Evolutionary conservation across 1,140 invertebrate genomes (phyloP).

Genomic region (Carcinoscorpius rotundicauda): DNA sequence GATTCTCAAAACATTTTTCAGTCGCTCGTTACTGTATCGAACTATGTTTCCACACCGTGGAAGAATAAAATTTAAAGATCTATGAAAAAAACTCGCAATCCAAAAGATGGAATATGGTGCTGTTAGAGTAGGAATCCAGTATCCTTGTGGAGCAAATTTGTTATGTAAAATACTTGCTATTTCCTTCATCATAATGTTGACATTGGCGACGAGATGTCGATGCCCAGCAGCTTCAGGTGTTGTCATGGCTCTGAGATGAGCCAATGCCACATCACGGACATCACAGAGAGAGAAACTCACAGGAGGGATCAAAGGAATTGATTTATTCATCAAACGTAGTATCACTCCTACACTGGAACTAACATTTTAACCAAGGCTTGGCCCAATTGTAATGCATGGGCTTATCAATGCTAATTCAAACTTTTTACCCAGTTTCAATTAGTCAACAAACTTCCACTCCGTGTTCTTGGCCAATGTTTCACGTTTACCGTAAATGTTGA

Average conservation of each 20-base stretch:
- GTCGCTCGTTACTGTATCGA: too few relatives aligned
- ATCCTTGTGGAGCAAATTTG: slow-evolving; percentile 28
- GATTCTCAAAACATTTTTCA: too few relatives aligned
- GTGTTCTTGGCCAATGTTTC: slow-evolving; percentile 45
- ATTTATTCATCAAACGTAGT: slow-evolving; percentile 33
- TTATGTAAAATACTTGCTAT: slow-evolving; percentile 35
- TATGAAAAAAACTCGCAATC: too few relatives aligned
- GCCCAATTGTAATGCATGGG: slow-evolving; percentile 41
- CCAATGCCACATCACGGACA: slow-evolving; percentile 43
- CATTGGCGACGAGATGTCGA: slow-evolving; percentile 32
- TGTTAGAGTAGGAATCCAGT: too few relatives aligned
- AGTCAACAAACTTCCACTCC: slow-evolving; percentile 44
- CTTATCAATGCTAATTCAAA: slow-evolving; percentile 44
- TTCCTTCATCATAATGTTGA: slow-evolving; percentile 37
- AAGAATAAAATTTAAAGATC: too few relatives aligned
- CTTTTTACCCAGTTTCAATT: slow-evolving; percentile 34
- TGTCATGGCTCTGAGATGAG: slow-evolving; percentile 42
- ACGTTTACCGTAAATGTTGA: slow-evolving; percentile 39
- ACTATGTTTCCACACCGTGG: too few relatives aligned
- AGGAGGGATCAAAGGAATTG: slow-evolving; percentile 16
- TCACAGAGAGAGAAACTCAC: slow-evolving; percentile 40
- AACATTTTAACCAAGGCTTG: slow-evolving; percentile 34
- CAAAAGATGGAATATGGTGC: too few relatives aligned
- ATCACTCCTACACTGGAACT: slow-evolving; percentile 35
- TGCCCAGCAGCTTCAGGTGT: slow-evolving; percentile 38